These are phyloP conservation scores for Leptinotarsa juncta DNA, from an alignment of 2,888 invertebrate genomes.

Conservation along the genomic window DNA sequence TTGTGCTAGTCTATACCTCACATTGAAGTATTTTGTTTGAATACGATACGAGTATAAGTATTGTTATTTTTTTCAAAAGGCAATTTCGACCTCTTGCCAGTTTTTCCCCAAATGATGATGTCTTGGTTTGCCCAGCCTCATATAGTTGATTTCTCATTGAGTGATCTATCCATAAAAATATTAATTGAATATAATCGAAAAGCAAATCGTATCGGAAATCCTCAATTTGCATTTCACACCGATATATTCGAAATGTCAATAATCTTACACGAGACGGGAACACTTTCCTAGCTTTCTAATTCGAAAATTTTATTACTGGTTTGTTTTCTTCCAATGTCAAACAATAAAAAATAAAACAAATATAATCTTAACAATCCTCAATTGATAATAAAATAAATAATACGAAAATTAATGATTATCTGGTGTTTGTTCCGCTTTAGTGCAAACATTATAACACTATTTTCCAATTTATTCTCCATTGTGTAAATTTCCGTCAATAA, in stretches of 20 bases:
- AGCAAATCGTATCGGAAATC: neutral
- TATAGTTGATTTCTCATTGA: too few relatives aligned
- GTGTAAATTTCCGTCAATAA: constrained; percentile 50
- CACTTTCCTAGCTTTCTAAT: constrained; percentile 12
- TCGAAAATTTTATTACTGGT: constrained; percentile 29
- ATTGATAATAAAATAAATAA: constrained; percentile 45
- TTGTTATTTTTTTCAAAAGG: too few relatives aligned
- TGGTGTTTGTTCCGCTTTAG: constrained; percentile 53
- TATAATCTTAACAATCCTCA: constrained; percentile 40
- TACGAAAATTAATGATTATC: constrained; percentile 47
- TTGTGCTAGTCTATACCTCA: too few relatives aligned
- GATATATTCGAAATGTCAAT: constrained; percentile 1
- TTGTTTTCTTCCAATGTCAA: constrained; percentile 38
- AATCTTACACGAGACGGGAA: constrained; percentile 1
- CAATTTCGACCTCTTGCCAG: too few relatives aligned
- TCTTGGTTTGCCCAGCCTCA: too few relatives aligned
- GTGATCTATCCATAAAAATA: too few relatives aligned
- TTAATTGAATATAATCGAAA: neutral
- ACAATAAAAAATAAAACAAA: constrained; percentile 42
- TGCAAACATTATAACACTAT: constrained; percentile 52
- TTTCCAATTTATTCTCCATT: constrained; percentile 52
- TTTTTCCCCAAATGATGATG: too few relatives aligned
- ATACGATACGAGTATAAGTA: too few relatives aligned
- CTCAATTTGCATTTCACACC: constrained; percentile 19
- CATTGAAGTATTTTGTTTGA: too few relatives aligned